Percentiles rank a stretch among this genome's conserved stretches.
These are phyloP conservation scores for Spodoptera littoralis DNA, from an alignment of 2,888 invertebrate species.

Conservation along the genomic window DNA sequence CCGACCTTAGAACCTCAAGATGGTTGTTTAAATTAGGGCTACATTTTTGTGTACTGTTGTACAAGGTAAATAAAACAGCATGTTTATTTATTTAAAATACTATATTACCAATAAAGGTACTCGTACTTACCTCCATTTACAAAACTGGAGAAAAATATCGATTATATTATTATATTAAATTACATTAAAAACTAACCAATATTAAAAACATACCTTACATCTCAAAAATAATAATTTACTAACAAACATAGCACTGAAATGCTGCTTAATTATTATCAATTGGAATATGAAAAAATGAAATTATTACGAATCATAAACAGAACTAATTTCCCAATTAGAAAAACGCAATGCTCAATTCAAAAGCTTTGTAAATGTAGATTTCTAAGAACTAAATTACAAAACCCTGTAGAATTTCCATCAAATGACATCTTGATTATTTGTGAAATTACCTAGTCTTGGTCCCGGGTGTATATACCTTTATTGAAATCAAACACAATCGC, in stretches of 20 bases:
- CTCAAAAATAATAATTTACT: slow-evolving; percentile 89
- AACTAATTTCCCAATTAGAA: slow-evolving; percentile 25
- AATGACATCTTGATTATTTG: slow-evolving; percentile 2
- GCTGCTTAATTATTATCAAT: slow-evolving; percentile 23
- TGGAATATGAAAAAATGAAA: slow-evolving; percentile 25
- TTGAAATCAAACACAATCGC: slow-evolving; percentile 4
- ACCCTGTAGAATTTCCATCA: slow-evolving; percentile 33
- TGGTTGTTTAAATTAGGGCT: too few species aligned
- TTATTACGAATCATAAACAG: slow-evolving; percentile 22
- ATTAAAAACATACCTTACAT: slow-evolving; percentile 87
- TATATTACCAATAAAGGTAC: slow-evolving; percentile 84
- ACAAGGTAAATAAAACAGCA: slow-evolving; percentile 63
- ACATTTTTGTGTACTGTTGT: too few species aligned
- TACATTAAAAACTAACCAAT: slow-evolving; percentile 86
- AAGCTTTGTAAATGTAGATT: slow-evolving; percentile 19
- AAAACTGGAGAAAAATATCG: slow-evolving; percentile 79
- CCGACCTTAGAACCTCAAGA: too few species aligned
- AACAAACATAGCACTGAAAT: slow-evolving; percentile 77
- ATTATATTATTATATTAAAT: slow-evolving; percentile 85
- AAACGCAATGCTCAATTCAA: slow-evolving; percentile 17
- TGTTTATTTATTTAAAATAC: slow-evolving; percentile 66
- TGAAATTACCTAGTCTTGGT: slow-evolving; percentile 4
- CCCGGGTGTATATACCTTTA: slow-evolving; percentile 5
- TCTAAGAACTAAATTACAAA: slow-evolving; percentile 11
- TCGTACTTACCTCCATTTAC: slow-evolving; percentile 77